Evolutionary conservation across 1,140 invertebrate species (phyloP).

Genomic region (Drosophila leontia): DNA sequence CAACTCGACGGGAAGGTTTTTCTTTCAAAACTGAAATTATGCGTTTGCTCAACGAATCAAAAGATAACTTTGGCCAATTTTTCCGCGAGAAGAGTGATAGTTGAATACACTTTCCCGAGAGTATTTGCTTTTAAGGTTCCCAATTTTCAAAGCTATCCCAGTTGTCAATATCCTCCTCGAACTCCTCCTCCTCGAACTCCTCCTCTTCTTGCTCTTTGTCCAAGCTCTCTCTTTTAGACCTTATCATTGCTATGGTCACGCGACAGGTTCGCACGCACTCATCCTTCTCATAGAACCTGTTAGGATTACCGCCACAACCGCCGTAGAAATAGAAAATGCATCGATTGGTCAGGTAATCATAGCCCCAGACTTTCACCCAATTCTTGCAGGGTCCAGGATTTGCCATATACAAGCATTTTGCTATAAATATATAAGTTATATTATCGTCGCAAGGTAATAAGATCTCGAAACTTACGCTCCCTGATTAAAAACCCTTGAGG

Average conservation of each 20-base stretch:
- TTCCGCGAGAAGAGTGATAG: accelerated
- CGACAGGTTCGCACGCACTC: slow-evolving; percentile 51
- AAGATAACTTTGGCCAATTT: slow-evolving; percentile 4
- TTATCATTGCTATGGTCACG: slow-evolving; percentile 14
- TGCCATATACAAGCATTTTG: slow-evolving; percentile 51
- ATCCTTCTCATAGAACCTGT: slow-evolving; percentile 46
- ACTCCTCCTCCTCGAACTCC: slow-evolving; percentile 36
- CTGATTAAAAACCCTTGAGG: slow-evolving; percentile 12
- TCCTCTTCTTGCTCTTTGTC: neutral
- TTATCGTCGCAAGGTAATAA: accelerated
- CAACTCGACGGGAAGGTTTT: slow-evolving; percentile 51
- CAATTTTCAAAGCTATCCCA: slow-evolving; percentile 28
- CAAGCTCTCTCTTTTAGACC: slow-evolving; percentile 4
- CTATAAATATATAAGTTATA: slow-evolving; percentile 4
- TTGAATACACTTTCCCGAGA: slow-evolving; percentile 17
- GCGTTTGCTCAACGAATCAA: slow-evolving; percentile 49
- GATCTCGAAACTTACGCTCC: slow-evolving; percentile 35
- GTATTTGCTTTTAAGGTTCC: slow-evolving; percentile 26
- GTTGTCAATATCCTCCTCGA: slow-evolving; percentile 41
- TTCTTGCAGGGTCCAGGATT: slow-evolving; percentile 45
- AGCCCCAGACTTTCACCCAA: slow-evolving; percentile 53
- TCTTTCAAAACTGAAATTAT: slow-evolving; percentile 67
- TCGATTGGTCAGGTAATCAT: slow-evolving; percentile 59
- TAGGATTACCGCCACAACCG: slow-evolving; percentile 67
- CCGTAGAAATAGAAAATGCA: slow-evolving; percentile 61